Evolutionary conservation across 2,888 invertebrate genomes (phyloP).

Genomic region (Leptura quadrifasciata): DNA sequence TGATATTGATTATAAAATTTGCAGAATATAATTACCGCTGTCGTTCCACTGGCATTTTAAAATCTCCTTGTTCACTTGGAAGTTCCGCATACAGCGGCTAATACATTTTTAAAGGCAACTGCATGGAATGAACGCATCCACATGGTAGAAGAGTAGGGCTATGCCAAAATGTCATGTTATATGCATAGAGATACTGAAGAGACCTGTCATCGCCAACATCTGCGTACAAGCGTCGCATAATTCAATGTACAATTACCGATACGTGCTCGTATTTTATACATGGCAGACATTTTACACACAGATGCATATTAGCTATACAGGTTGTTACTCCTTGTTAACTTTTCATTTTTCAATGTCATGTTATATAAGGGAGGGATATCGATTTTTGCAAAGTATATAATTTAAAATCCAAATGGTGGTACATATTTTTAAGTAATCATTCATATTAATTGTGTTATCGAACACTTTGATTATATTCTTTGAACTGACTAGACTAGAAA

Average conservation of each 20-base stretch:
- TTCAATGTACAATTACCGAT: slow-evolving; percentile 36
- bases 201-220: slow-evolving; percentile 39
- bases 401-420: neutral
- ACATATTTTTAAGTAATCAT: neutral
- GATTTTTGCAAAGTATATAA: neutral
- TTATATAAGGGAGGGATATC: neutral
- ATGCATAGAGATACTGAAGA: slow-evolving; percentile 36
- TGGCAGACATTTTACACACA: slow-evolving; percentile 25
- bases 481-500: too few species aligned
- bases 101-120: slow-evolving; percentile 21
- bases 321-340: slow-evolving; percentile 20
- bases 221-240: slow-evolving; percentile 33
- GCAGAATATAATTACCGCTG: neutral
- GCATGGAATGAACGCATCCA: slow-evolving; percentile 24
- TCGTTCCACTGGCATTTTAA: slow-evolving; percentile 11
- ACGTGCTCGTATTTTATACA: slow-evolving; percentile 33
- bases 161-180: slow-evolving; percentile 37
- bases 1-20: neutral
- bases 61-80: slow-evolving; percentile 15
- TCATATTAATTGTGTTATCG: too few species aligned
- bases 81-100: slow-evolving; percentile 15
- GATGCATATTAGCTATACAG: slow-evolving; percentile 24
- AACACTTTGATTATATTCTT: too few species aligned
- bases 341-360: slow-evolving; percentile 24
- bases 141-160: slow-evolving; percentile 31